Base-by-base conservation (phyloP, 23 tunicate genomes). In the Phallusia fumigata region DNA sequence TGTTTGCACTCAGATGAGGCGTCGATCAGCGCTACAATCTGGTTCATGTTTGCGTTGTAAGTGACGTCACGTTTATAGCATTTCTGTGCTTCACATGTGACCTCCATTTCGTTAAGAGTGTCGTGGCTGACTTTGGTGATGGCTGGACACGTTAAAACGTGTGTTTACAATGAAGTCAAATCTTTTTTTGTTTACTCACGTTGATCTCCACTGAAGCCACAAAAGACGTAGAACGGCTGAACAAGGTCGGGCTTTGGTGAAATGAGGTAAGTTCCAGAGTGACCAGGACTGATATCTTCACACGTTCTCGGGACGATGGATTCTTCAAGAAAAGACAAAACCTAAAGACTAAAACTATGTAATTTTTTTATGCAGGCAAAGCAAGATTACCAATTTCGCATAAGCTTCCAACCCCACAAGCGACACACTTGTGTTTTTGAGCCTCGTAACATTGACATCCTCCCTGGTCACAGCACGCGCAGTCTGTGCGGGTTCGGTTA, bases 91-190 rank as follows among this genome's bases (percentile, higher is more conserved):
- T 77, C 81, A 35, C 28, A 34, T 6, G 81, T 77, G 52, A 77
- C 44, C 31, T 33, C 19, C 1, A 34, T 45, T 35, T 77, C 81
- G 2, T 33, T 2, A 30, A 77, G 36, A 0, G 81, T 34, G 44
- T 77, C 81, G 44, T 77, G 81, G 36, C 32, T 35, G 36, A 74
- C 33, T 74, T 74, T 36, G 22, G 77, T 74, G 77, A 74, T 74
- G 0, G 77, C 77, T 74, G 33, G n/a, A 30, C 35, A 74, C 35
- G 11, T 11, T 5, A 11, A 5, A 10, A 40, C 10, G 47, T 3
- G 47, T 40, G 5, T 3, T 40, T 40, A 10, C 5, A 40, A 5
- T 40, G 5, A 40, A 40, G 47, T 10, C 47, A 40, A 40, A 40
- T 40, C 47, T 3, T 5, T 10, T 40, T 3, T 40, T 40, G 8